A percentile compares a stretch with the other conserved stretches of the same genome.
These are phyloP conservation scores for Sialia sialis DNA, from an alignment of 2,113 vertebrate species.

Conservation along the genomic window DNA sequence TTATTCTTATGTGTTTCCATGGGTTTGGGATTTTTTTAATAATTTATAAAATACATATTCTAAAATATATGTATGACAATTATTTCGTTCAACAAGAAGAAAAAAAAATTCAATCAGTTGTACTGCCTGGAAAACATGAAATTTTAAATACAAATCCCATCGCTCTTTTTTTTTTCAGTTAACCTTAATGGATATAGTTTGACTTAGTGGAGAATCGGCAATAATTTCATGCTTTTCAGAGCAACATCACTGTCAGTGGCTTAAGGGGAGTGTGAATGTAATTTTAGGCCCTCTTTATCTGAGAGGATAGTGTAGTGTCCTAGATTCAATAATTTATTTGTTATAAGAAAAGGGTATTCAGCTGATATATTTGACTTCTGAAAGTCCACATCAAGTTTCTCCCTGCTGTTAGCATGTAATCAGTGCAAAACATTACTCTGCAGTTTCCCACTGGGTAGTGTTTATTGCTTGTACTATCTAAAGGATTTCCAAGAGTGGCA, in stretches of 20 bases:
- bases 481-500: not conserved
- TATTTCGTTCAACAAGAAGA: not conserved
- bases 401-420: conserved; percentile 44
- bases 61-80: not conserved
- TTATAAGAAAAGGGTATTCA: not conserved
- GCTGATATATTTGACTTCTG: conserved; percentile 2
- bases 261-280: not conserved
- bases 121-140: not conserved
- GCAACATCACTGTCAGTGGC: not conserved
- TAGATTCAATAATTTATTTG: not conserved
- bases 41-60: not conserved
- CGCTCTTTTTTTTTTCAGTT: not conserved
- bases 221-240: not conserved
- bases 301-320: not conserved
- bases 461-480: conserved; percentile 17
- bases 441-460: not conserved
- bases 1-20: not conserved
- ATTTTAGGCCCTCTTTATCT: not conserved
- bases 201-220: not conserved
- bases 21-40: fast-evolving
- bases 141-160: not conserved
- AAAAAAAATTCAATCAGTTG: not conserved
- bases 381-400: conserved; percentile 13
- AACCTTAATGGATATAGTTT: not conserved
- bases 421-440: conserved; percentile 8